These are phyloP conservation scores for Troilus luridus DNA, from an alignment of 2,888 invertebrate species.

Conservation along the genomic window DNA sequence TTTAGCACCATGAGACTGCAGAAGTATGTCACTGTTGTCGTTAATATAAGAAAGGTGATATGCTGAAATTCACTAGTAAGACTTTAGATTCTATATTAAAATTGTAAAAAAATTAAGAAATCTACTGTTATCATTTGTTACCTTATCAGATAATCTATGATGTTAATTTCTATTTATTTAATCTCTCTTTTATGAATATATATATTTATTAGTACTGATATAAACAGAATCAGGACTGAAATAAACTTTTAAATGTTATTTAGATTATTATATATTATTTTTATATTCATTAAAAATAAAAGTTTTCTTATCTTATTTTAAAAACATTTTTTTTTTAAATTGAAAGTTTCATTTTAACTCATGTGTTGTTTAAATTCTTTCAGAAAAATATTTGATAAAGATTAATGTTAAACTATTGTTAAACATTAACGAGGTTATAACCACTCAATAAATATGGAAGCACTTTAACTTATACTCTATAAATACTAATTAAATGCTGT, in stretches of 20 bases:
- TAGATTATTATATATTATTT: background rate
- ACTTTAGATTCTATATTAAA: background rate
- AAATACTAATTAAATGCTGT: background rate
- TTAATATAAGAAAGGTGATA: conserved; percentile 18
- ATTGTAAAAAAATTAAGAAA: background rate
- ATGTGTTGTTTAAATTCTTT: background rate
- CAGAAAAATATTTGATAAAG: background rate
- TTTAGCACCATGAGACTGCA: conserved; percentile 5
- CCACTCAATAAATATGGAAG: background rate
- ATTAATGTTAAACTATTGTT: background rate
- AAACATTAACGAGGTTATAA: background rate
- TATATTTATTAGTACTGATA: no score
- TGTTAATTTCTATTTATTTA: background rate
- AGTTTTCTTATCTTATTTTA: background rate
- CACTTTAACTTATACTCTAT: background rate
- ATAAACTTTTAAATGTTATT: no score
- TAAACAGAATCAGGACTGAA: no score
- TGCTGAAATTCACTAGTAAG: background rate
- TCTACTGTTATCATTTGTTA: background rate
- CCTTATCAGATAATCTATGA: background rate
- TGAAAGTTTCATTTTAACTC: background rate
- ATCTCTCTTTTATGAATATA: background rate
- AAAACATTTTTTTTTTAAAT: no score
- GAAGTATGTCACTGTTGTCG: conserved; percentile 2
- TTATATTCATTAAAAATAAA: background rate